A percentile compares a stretch with the other conserved stretches of the same genome.
phyloP scores from a whole-genome alignment of 2,888 invertebrate species.

The Cerceris ruficornis region DNA sequence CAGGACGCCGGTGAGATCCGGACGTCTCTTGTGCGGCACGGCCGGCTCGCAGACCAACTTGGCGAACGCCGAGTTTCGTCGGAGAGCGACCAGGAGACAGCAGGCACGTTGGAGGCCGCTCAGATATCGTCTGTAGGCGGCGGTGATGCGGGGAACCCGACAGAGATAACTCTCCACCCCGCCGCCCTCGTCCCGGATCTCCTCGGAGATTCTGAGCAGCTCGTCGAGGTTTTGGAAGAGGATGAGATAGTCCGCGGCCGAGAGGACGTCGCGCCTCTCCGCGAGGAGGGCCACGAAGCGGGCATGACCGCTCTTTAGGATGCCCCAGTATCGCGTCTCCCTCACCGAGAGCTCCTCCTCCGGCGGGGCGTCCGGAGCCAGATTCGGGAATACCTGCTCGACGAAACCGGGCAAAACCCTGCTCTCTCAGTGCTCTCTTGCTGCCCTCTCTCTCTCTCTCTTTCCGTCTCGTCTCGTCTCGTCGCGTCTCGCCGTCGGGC shows the following conservation, averaged over 20 bases:
- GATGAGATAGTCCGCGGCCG: constrained; percentile 89
- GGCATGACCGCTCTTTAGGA: constrained; percentile 90
- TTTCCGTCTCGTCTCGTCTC: no score
- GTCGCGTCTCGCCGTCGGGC: no score
- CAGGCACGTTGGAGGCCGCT: constrained; percentile 93
- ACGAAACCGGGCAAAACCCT: constrained; percentile 12
- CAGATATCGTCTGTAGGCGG: constrained; percentile 91
- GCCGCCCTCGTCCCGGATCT: constrained; percentile 91
- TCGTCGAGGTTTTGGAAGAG: constrained; percentile 94
- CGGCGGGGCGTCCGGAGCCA: constrained; percentile 85
- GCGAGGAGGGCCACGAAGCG: constrained; percentile 89
- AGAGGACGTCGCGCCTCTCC: constrained; percentile 90
- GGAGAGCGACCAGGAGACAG: constrained; percentile 88
- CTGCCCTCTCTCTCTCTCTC: no score
- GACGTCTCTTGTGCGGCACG: constrained; percentile 89
- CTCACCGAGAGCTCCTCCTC: constrained; percentile 89
- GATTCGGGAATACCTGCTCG: constrained; percentile 74
- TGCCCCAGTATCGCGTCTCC: constrained; percentile 91
- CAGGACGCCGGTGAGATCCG: constrained; percentile 92
- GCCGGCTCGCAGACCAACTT: constrained; percentile 91
- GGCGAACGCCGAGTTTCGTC: constrained; percentile 89
- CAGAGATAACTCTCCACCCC: constrained; percentile 84
- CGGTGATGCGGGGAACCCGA: constrained; percentile 88
- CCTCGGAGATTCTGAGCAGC: constrained; percentile 90
- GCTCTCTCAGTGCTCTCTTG: no score